Percentiles rank a stretch among this genome's conserved stretches.
These are phyloP conservation scores for Ornithoptera alexandrae DNA, from an alignment of 2,888 invertebrate species.

Conservation along the genomic window DNA sequence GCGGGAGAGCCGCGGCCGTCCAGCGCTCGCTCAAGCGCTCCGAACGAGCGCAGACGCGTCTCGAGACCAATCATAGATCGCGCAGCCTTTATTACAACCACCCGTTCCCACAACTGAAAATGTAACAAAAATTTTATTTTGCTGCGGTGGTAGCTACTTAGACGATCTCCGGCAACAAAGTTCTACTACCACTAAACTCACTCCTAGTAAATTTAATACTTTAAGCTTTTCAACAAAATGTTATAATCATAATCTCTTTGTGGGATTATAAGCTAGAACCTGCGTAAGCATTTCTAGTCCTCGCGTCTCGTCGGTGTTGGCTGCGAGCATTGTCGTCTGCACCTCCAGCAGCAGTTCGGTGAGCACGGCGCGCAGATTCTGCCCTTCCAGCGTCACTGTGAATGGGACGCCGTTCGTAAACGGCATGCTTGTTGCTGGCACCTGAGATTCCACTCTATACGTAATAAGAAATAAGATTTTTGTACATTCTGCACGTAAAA, in stretches of 20 bases:
- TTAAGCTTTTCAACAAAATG: too few species aligned
- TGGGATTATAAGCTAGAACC: slow-evolving; percentile 42
- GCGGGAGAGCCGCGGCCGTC: slow-evolving; percentile 81
- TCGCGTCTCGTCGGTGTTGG: slow-evolving; percentile 89
- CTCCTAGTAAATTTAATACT: too few species aligned
- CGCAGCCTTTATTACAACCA: slow-evolving; percentile 53
- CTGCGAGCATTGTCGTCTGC: slow-evolving; percentile 82
- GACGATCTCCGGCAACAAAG: too few species aligned
- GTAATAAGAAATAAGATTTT: background rate
- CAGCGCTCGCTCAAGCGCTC: slow-evolving; percentile 80
- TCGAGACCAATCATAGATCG: slow-evolving; percentile 77
- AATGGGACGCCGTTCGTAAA: slow-evolving; percentile 68
- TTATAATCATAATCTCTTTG: background rate
- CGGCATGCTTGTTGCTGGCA: slow-evolving; percentile 77
- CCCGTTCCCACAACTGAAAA: slow-evolving; percentile 84
- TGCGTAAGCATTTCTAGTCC: slow-evolving; percentile 81
- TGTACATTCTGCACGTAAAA: background rate
- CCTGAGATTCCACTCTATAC: slow-evolving; percentile 77
- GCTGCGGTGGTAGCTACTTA: background rate
- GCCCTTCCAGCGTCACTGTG: slow-evolving; percentile 81
- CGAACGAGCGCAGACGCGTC: slow-evolving; percentile 83
- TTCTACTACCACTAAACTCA: too few species aligned
- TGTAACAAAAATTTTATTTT: background rate
- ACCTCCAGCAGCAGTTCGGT: slow-evolving; percentile 81
- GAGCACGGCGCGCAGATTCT: slow-evolving; percentile 84